Conservation (phyloP, 2,113 vertebrate species). For the Gracilinanus agilis region DNA sequence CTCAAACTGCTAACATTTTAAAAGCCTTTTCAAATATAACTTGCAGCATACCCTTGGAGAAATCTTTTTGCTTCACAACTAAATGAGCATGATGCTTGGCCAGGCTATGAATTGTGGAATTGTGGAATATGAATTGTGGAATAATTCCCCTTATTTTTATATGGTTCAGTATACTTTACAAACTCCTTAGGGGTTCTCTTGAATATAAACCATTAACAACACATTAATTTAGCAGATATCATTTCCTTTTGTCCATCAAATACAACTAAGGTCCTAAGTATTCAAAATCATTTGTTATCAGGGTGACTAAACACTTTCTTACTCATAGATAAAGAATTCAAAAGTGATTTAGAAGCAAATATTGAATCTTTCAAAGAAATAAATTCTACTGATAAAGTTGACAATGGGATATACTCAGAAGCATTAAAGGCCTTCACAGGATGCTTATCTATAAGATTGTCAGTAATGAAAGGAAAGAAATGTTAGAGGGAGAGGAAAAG, state of each 20-base stretch:
- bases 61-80: background rate
- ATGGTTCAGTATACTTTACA: background rate
- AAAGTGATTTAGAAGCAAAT: background rate
- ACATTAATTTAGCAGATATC: background rate
- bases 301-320: background rate
- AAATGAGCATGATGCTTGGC: background rate
- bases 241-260: background rate
- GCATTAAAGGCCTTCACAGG: background rate
- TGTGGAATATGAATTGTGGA: background rate
- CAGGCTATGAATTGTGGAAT: background rate
- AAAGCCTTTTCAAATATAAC: background rate
- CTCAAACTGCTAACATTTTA: background rate
- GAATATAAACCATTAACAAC: background rate
- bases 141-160: background rate
- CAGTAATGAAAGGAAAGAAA: background rate
- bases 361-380: background rate
- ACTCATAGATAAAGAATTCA: background rate
- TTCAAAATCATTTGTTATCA: background rate
- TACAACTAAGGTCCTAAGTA: background rate
- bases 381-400: background rate
- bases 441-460: background rate
- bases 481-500: background rate
- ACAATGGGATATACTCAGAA: background rate
- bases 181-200: background rate
- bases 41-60: background rate